These are phyloP conservation scores for Dasypolia templi DNA, from an alignment of 2,888 invertebrate genomes.

Conservation along the genomic window DNA sequence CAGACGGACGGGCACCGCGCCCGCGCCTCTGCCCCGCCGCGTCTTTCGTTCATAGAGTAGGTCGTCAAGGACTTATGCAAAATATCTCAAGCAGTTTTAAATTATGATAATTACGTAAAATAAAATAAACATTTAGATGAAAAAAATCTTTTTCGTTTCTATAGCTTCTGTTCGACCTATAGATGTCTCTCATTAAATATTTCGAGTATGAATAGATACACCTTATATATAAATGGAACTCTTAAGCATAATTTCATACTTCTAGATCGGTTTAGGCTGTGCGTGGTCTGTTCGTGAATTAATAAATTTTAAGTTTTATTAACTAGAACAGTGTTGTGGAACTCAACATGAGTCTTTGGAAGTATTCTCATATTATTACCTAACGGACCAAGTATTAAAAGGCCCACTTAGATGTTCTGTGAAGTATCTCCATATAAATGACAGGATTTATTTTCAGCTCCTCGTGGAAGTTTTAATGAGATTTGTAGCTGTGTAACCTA, in stretches of 20 bases:
- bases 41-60: too few relatives aligned
- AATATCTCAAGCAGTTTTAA: too few relatives aligned
- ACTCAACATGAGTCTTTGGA: not conserved
- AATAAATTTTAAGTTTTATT: not conserved
- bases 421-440: conserved; percentile 10
- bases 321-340: not conserved
- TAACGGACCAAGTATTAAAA: not conserved
- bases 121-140: too few relatives aligned
- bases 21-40: too few relatives aligned
- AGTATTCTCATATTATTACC: not conserved
- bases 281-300: not conserved
- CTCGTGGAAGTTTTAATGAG: not conserved
- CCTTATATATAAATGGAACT: not conserved
- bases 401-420: not conserved
- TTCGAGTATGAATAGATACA: too few relatives aligned
- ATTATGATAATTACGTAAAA: too few relatives aligned
- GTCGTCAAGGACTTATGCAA: too few relatives aligned
- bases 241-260: not conserved
- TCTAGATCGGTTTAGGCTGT: not conserved
- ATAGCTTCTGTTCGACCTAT: too few relatives aligned
- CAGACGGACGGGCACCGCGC: too few relatives aligned
- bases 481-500: not conserved
- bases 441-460: not conserved
- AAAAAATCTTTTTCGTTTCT: too few relatives aligned
- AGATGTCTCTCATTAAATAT: too few relatives aligned